Evolutionary conservation across 1,140 invertebrate species (phyloP).

Genomic region (Drosophila leontia): DNA sequence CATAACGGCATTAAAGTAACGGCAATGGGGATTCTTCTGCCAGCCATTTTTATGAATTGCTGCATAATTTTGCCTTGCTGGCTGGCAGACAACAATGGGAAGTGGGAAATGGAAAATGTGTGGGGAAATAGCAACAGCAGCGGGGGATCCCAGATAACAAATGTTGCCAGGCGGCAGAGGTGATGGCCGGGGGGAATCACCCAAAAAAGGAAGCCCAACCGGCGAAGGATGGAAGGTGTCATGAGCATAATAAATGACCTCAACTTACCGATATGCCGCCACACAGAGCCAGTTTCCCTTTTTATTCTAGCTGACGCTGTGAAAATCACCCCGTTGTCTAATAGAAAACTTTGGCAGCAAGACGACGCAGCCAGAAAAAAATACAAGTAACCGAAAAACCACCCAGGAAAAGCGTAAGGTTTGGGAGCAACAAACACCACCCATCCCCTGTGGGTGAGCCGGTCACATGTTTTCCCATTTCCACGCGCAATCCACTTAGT

Average conservation of each 20-base stretch:
- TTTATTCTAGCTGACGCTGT: slow-evolving; percentile 58
- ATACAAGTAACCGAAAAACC: slow-evolving; percentile 50
- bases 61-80: slow-evolving; percentile 61
- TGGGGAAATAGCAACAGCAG: neutral
- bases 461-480: slow-evolving; percentile 57
- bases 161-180: slow-evolving; percentile 57
- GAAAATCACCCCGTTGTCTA: slow-evolving; percentile 74
- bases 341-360: slow-evolving; percentile 61
- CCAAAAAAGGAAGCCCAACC: slow-evolving; percentile 17
- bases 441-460: slow-evolving; percentile 30
- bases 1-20: slow-evolving; percentile 54
- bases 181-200: neutral
- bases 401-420: slow-evolving; percentile 27
- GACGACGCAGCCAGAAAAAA: slow-evolving; percentile 25
- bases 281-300: slow-evolving; percentile 36
- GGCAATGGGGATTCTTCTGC: slow-evolving; percentile 19
- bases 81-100: slow-evolving; percentile 58
- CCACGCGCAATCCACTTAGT: slow-evolving; percentile 72
- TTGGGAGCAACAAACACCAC: slow-evolving; percentile 28
- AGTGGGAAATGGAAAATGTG: slow-evolving; percentile 12
- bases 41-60: slow-evolving; percentile 76
- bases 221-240: slow-evolving; percentile 66
- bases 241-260: slow-evolving; percentile 80
- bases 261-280: slow-evolving; percentile 66
- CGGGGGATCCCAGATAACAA: slow-evolving; percentile 52